Evolutionary conservation across 2,113 vertebrate species (phyloP), one percentile per base, ranked within the genome.

Genomic region (Daphoenositta chrysoptera): DNA sequence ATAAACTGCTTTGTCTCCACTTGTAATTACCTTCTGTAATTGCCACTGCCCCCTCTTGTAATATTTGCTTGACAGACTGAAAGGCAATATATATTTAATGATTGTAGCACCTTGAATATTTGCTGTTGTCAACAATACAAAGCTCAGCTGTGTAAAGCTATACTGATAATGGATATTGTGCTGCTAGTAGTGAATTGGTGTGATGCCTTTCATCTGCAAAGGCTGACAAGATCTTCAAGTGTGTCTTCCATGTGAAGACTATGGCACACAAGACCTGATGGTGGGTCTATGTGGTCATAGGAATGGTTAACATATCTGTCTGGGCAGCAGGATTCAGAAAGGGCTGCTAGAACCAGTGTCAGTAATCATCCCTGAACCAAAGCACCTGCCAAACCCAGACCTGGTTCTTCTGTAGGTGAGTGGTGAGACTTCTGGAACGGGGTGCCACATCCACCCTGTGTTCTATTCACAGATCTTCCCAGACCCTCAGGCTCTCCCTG

Each of bases 11-110:
- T 81, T 95, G 64, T 91, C 82, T 94, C 71, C 54, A 70, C 45
- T 79, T 93, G 87, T 96, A 97, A 97, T 97, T 95, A 91, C 92
- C 51, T 95, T 93, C 58, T 90, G 27, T 93, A 97, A 97, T 96
- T 96, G 83, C 68, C 54, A 76, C 64, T 93, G 72, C 30, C 85
- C 80, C 37, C 37, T 83, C 70, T 70, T 94, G 51, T 77, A 94
- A 91, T 79, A 70, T 86, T 86, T 95, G 50, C 53, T 50, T 91
- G 78, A 72, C 75, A 92, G 53, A 85, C 42, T 66, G 69, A 93
- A 91, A 89, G 33, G 45, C 79, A 61, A 84, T 92, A 76, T 80
- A 54, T 76, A 57, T 86, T 88, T 91, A 93, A 82, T 73, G 17
- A 40, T 65, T 57, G 44, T 48, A 69, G 18, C 35, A 81, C 31